phyloP scores from a whole-genome alignment of 2,888 invertebrate species.

The Elegia similella region DNA sequence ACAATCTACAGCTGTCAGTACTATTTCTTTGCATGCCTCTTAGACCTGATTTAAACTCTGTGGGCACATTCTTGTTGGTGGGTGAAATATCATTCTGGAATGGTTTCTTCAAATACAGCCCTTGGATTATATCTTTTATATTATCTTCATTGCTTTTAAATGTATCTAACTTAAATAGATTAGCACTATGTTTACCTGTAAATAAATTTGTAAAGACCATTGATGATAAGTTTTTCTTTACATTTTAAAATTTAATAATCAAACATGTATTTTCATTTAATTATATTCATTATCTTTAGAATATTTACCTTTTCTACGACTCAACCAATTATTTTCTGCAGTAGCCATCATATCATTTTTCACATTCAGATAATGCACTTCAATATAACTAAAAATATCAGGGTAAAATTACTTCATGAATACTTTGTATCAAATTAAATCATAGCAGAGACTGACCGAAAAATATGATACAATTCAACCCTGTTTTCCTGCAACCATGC shows the following conservation, averaged over 20 bases:
- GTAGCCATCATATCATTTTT: conserved; percentile 73
- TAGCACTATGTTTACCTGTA: conserved; percentile 82
- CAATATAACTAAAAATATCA: conserved; percentile 20
- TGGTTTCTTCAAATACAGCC: conserved; percentile 76
- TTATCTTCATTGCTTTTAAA: conserved; percentile 83
- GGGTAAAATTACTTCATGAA: conserved; percentile 32
- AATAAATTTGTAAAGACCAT: conserved; percentile 26
- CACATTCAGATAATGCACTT: conserved; percentile 27
- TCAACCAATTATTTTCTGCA: conserved; percentile 74
- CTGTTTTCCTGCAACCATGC: conserved; percentile 48
- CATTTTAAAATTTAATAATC: not conserved
- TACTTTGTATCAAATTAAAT: conserved; percentile 34
- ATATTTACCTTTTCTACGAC: conserved; percentile 74
- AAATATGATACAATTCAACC: conserved; percentile 47
- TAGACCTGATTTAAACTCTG: conserved; percentile 80
- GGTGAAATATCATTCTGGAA: conserved; percentile 66
- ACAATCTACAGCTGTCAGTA: conserved; percentile 89
- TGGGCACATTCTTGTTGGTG: conserved; percentile 55
- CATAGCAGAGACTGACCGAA: conserved; percentile 36
- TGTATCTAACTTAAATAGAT: conserved; percentile 83
- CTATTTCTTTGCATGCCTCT: conserved; percentile 83
- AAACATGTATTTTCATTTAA: not conserved
- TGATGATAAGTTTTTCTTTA: no score
- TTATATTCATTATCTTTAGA: conserved; percentile 20
- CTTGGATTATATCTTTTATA: conserved; percentile 83